phyloP scores from a whole-genome alignment of 2,888 invertebrate genomes.

The Amphipoea oculea region DNA sequence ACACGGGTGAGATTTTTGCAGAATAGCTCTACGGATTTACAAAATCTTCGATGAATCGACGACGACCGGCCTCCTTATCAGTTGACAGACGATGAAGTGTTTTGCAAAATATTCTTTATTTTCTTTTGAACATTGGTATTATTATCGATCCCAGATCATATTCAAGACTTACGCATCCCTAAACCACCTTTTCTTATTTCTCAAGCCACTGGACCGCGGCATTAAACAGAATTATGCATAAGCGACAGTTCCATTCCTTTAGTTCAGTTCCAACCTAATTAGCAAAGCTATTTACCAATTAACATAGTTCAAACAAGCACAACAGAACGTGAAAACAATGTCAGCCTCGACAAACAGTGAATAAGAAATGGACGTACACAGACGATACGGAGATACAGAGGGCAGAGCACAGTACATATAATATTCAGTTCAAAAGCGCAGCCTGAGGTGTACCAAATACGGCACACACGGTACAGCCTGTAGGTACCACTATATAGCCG shows the following conservation, averaged over 20 bases:
- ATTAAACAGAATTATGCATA: constrained; percentile 21
- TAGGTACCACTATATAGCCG: constrained; percentile 31
- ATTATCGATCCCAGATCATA: neutral
- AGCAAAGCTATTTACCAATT: constrained; percentile 59
- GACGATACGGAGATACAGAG: constrained; percentile 52
- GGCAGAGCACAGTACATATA: constrained; percentile 60
- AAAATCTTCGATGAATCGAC: neutral
- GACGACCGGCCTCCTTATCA: neutral
- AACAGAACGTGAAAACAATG: constrained; percentile 59
- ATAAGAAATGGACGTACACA: constrained; percentile 62
- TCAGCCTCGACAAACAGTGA: constrained; percentile 61
- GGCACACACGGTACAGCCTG: constrained; percentile 13
- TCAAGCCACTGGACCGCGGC: neutral
- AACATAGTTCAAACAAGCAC: constrained; percentile 42
- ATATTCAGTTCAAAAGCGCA: constrained; percentile 71
- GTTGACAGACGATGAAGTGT: neutral
- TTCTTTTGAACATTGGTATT: neutral
- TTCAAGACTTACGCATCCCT: neutral
- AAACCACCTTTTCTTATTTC: neutral
- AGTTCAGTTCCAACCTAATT: constrained; percentile 49
- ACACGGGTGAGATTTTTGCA: neutral
- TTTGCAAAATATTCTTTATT: neutral
- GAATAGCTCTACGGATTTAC: neutral
- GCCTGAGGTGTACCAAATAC: constrained; percentile 67
- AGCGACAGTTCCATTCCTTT: constrained; percentile 17